phyloP scores from a whole-genome alignment of 2,113 vertebrate species.

The Sciurus niger region DNA sequence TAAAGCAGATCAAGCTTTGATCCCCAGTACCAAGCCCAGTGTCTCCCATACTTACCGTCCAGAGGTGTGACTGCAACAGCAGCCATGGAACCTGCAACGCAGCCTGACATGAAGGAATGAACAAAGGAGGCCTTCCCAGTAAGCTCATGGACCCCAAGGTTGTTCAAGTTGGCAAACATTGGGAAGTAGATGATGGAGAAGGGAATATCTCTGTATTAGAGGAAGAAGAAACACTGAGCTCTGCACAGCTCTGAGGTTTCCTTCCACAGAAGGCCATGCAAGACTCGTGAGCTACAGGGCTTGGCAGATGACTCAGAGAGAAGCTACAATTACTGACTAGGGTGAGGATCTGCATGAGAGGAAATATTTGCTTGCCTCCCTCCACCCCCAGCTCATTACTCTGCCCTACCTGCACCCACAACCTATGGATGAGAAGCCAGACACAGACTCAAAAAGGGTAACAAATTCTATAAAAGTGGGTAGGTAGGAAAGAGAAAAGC shows the following conservation, averaged over 20 bases:
- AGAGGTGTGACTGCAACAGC: slow-evolving; percentile 92
- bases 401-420: neutral
- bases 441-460: neutral
- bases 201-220: slow-evolving; percentile 88
- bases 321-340: neutral
- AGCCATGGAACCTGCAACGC: slow-evolving; percentile 88
- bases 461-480: too few species aligned
- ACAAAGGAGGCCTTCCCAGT: slow-evolving; percentile 88
- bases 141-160: slow-evolving; percentile 82
- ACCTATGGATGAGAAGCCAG: neutral
- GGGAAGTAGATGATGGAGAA: slow-evolving; percentile 95
- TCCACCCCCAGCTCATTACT: too few species aligned
- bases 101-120: slow-evolving; percentile 91
- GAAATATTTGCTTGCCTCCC: neutral
- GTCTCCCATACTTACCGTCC: slow-evolving; percentile 85
- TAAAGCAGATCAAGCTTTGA: neutral
- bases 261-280: too few species aligned
- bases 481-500: neutral
- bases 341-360: too few species aligned
- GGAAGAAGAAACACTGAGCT: rapidly evolving
- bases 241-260: neutral
- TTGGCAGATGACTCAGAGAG: neutral
- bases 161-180: slow-evolving; percentile 91
- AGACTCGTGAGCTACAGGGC: neutral
- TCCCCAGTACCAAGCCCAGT: rapidly evolving